Percentiles rank a stretch among this genome's conserved stretches.
Conservation (phyloP, 1,140 invertebrate genomes). For the Tetragonula clypearis region DNA sequence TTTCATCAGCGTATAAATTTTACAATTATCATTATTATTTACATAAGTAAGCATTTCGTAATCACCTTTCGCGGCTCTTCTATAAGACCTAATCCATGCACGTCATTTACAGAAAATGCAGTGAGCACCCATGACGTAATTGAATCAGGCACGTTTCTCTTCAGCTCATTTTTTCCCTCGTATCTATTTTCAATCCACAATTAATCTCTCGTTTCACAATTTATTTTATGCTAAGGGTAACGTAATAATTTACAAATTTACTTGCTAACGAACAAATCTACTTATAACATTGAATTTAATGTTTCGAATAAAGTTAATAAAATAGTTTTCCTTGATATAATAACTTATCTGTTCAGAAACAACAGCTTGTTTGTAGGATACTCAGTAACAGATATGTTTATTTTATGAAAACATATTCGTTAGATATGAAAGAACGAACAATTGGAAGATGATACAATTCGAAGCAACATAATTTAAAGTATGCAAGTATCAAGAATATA, state of each 20-base stretch:
- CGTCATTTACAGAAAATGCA: conserved; percentile 94
- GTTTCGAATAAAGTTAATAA: not conserved
- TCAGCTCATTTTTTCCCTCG: conserved; percentile 83
- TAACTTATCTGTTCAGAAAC: not conserved
- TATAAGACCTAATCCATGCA: conserved; percentile 92
- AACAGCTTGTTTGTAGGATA: not conserved
- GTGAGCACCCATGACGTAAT: conserved; percentile 96
- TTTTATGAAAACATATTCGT: not conserved
- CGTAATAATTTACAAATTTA: not conserved
- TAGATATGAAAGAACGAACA: conserved; percentile 9
- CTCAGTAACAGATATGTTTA: not conserved
- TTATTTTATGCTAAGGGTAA: not conserved
- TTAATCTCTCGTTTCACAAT: not conserved
- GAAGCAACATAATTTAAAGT: not conserved
- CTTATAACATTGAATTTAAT: conserved; percentile 12
- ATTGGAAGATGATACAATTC: not conserved
- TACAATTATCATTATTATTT: not conserved
- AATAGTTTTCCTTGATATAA: not conserved
- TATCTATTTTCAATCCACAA: conserved; percentile 68
- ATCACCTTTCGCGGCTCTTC: conserved; percentile 86
- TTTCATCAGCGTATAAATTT: not conserved
- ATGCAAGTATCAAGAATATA: conserved; percentile 8
- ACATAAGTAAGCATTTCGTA: not conserved
- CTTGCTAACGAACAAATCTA: not conserved
- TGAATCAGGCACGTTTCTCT: conserved; percentile 89